Base-by-base conservation (phyloP, 2,797 vertebrate species). In the Pygocentrus nattereri region DNA sequence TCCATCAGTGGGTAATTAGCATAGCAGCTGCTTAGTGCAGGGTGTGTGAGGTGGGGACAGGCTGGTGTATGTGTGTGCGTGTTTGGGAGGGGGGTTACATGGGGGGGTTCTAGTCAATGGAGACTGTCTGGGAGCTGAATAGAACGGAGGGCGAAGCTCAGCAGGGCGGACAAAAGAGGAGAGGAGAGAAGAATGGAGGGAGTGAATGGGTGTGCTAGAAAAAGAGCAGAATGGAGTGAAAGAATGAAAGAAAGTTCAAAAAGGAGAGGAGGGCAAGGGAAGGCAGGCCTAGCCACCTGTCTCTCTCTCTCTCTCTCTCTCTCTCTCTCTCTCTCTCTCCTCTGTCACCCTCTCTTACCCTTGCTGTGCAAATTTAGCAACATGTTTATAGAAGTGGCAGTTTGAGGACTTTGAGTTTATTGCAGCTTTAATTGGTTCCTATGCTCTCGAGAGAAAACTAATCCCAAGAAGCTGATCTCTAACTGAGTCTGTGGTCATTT, bases 1-100 rank as follows among this genome's bases (percentile, higher is more conserved):
- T 93, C 91, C 90, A 79, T 85, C 84, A 58, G 52, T 62, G 76
- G 80, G 89, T 95, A 92, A 98, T 98, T 97, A 97, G 96, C 97
- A 97, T 98, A 97, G 96, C 96, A 98, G 97, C 97, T 98, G 97
- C 96, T 94, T 87, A 88, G 90, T 91, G 94, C 91, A 95, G 92
- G 34, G 78, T 82, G 76, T 83, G 50, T 21, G 79, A 69, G 90
- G 90, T 92, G 90, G 91, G 91, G 92, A 92, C 86, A 87, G 88
- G 87, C 91, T 91, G 93, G 44, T 67, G 69, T 65, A 62, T 85
- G 67, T 79, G 79, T 79, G 78, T 65, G 73, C 64, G 56, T 77
- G 71, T 68, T 50, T 85, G 72, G 91, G 62, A 64, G 61, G 59
- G 10, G 74, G 61, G 16, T 13, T 18, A 19, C 41, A n/a, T 23